Evolutionary conservation across 2,797 vertebrate species (phyloP), one percentile per base, ranked within the genome.

Genomic region (Gouania willdenowi): DNA sequence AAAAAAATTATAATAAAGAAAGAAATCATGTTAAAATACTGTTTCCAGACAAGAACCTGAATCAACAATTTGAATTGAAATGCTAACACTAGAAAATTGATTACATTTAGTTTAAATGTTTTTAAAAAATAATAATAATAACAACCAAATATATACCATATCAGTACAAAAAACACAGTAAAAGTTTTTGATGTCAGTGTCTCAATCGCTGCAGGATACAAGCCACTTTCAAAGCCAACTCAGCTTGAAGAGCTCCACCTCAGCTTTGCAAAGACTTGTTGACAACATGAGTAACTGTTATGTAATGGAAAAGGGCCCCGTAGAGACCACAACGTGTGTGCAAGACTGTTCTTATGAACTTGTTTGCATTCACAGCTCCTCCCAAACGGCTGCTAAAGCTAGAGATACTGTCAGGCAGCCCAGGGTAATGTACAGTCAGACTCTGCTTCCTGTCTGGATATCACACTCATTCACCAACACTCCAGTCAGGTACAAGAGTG

Each of bases 301-400:
- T 68, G 74, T 18, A 66, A 43, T 57, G 53, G 58, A 71, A 71
- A 67, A 42, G 55, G 29, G 36, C 26, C 53, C 77, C 52, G 63
- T 22, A 1, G 68, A 77, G 71, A 80, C 66, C 38, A 56, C 57
- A 70, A 75, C 66, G 38, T 67, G 69, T 78, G 69, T 60, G 60
- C 49, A 27, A 64, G 66, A 67, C 57, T 53, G 35, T 66, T 43
- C 53, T 71, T 79, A 78, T 81, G 77, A 84, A 75, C 71, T 71
- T 79, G 75, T 83, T 79, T 77, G 56, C 69, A 77, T 83, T 78
- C 75, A 72, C 68, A 50, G 54, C 38, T 30, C 36, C 43, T 83
- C 78, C 67, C 77, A 49, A 62, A 72, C 53, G 80, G 68, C 66
- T 69, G 54, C 55, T 67, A 56, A 77, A 71, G 50, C 20, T 8